Evolutionary conservation across 2,888 invertebrate species (phyloP).

Genomic region (Cylindroiulus punctatus): DNA sequence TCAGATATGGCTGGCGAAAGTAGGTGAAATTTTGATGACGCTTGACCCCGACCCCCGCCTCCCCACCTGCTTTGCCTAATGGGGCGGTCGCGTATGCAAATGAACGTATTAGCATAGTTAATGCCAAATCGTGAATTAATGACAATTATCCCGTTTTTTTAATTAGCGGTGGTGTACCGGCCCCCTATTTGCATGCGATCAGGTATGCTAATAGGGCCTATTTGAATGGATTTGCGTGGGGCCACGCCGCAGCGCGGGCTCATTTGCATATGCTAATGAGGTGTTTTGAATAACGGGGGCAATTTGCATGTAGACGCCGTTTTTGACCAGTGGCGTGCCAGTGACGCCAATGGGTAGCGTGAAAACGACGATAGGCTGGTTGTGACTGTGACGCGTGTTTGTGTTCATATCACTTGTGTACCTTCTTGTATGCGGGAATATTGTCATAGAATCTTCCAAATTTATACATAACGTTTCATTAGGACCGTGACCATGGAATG

Average conservation of each 20-base stretch:
- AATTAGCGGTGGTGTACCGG: not conserved
- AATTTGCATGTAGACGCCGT: not conserved
- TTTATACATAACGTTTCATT: too few relatives aligned
- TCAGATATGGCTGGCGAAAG: not conserved
- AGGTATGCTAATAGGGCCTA: not conserved
- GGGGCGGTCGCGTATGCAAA: not conserved
- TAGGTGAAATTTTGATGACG: not conserved
- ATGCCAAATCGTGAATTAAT: not conserved
- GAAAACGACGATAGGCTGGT: too few relatives aligned
- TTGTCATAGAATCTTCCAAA: too few relatives aligned
- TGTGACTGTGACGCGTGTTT: too few relatives aligned
- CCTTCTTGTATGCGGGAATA: too few relatives aligned
- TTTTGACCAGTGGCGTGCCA: not conserved
- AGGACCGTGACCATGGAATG: too few relatives aligned
- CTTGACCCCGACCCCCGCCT: not conserved
- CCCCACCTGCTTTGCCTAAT: not conserved
- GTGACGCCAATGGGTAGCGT: not conserved
- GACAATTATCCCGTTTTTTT: not conserved
- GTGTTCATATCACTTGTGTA: too few relatives aligned
- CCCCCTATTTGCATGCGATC: not conserved
- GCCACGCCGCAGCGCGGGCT: not conserved
- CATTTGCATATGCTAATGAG: slow-evolving; percentile 44
- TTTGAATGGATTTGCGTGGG: not conserved
- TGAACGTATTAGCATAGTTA: not conserved
- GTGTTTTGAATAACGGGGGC: not conserved